phyloP scores from a whole-genome alignment of 1,140 invertebrate species.

The Plodia interpunctella region DNA sequence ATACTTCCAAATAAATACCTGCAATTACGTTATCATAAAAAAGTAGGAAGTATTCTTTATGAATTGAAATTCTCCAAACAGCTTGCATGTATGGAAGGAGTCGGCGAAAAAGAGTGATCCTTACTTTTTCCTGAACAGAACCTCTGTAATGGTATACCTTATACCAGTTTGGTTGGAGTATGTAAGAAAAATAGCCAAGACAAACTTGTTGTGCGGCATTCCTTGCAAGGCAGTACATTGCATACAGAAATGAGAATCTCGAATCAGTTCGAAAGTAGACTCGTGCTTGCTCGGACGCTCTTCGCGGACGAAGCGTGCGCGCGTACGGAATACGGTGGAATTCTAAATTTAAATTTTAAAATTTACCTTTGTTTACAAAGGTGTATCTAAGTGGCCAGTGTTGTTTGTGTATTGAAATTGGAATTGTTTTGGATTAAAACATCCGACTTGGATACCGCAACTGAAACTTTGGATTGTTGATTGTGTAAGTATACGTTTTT shows the following conservation, averaged over 20 bases:
- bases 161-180: constrained; percentile 1
- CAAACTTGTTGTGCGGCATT: constrained; percentile 61
- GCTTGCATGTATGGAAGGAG: too few species aligned
- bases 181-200: constrained; percentile 42
- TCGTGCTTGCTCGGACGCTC: constrained; percentile 48
- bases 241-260: constrained; percentile 35
- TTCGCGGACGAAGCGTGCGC: constrained; percentile 25
- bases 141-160: background rate
- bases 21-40: too few species aligned
- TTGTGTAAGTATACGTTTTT: constrained; percentile 36
- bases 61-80: too few species aligned
- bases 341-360: constrained; percentile 33
- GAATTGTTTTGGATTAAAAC: constrained; percentile 26
- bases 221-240: constrained; percentile 51
- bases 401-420: constrained; percentile 34
- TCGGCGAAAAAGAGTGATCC: background rate
- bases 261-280: constrained; percentile 67
- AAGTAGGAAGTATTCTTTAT: too few species aligned
- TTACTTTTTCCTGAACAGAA: constrained; percentile 1
- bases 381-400: constrained; percentile 43
- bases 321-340: constrained; percentile 36
- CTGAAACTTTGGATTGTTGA: constrained; percentile 33
- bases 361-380: constrained; percentile 30
- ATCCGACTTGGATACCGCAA: constrained; percentile 27
- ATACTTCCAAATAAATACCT: too few species aligned